Percentiles rank a stretch among this genome's conserved stretches.
Conservation (phyloP, 2,797 vertebrate species). For the Sebastes oblongus region DNA sequence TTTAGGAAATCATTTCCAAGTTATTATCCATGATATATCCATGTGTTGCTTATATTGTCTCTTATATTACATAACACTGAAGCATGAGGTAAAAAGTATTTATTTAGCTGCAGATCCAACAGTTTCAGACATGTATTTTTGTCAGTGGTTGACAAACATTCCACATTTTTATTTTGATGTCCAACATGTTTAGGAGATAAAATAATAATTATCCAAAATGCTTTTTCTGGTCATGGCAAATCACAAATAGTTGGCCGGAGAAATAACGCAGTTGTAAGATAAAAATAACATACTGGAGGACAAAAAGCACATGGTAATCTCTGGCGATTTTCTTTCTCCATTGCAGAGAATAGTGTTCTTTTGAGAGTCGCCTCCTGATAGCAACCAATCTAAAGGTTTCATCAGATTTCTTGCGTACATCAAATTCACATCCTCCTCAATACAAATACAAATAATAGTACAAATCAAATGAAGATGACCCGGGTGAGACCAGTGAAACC, state of each 20-base stretch:
- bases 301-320: neutral
- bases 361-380: neutral
- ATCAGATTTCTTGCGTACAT: neutral
- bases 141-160: slow-evolving; percentile 27
- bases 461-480: slow-evolving; percentile 8
- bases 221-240: slow-evolving; percentile 25
- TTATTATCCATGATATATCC: neutral
- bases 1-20: neutral
- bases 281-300: slow-evolving; percentile 4
- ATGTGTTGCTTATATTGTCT: neutral
- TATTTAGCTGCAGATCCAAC: slow-evolving; percentile 69
- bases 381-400: slow-evolving; percentile 1
- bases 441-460: neutral
- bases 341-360: slow-evolving; percentile 31
- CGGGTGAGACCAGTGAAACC: neutral
- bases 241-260: slow-evolving; percentile 19
- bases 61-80: neutral
- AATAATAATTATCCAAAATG: slow-evolving; percentile 61
- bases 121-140: slow-evolving; percentile 38
- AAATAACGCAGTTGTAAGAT: neutral
- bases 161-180: slow-evolving; percentile 28
- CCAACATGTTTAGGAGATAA: slow-evolving; percentile 34
- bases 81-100: slow-evolving; percentile 44
- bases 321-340: neutral
- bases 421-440: slow-evolving; percentile 23